Base-by-base conservation (phyloP, 2,888 invertebrate species). In the Ischnura elegans region DNA sequence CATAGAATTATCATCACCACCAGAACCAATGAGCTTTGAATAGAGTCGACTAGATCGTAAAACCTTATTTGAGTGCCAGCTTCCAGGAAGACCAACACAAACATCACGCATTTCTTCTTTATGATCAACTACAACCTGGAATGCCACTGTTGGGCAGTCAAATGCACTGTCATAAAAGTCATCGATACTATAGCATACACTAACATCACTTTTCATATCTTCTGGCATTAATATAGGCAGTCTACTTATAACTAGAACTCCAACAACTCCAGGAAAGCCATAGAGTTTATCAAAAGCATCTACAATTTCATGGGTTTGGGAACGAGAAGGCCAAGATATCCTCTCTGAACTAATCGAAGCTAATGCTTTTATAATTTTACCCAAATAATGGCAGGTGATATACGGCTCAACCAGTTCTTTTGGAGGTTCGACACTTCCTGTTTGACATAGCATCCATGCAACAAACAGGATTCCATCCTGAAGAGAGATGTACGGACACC, bases 221-320 rank as follows among this genome's bases (percentile, higher is more conserved):
- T 94, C 93, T 16, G 93, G 93, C n/a, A 93, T 85, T 13, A 90
- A 45, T 19, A 94, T 94, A 13, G 93, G 93, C 21, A 94, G 42
- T 36, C 87, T 93, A 45, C 93, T 87, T 36, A 93, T 84, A 25
- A 93, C 94, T 25, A 94, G 93, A 19, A 94, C 87, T 19, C 94
- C 94, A 55, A 94, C 93, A 21, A 94, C 94, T 29, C 94, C 94
- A 8, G 94, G 94, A n/a, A 94, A 94, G 25, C 94, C 94, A 66
- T 93, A 94, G 29, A 51, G 42, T 43, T 25, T 90, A 16, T 93
- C 86, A 93, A 94, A 94, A 19, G 93, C 93, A n/a, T 93, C 93
- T 0, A 93, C 47, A 93, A 94, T 94, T n/a, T 84, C 25, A 76
- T 46, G 36, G 43, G 93, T 87, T 61, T 94, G 94, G 1, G 76